These are phyloP conservation scores for Lydus trimaculatus DNA, from an alignment of 2,888 invertebrate genomes.

Conservation along the genomic window DNA sequence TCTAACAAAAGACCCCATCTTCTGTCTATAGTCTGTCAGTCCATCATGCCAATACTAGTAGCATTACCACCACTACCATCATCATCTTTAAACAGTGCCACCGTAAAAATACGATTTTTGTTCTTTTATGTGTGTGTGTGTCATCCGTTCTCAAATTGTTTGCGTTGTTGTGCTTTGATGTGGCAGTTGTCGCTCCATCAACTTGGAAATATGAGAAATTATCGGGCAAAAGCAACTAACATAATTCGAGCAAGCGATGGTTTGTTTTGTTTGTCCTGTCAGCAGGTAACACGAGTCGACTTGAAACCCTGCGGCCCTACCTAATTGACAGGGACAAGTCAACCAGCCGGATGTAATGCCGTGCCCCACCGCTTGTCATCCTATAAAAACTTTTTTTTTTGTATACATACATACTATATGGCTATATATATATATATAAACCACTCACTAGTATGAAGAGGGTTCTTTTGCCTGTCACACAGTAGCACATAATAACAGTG, in stretches of 20 bases:
- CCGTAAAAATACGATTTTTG: background rate
- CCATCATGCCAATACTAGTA: background rate
- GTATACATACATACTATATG: background rate
- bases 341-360: conserved; percentile 60
- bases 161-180: conserved; percentile 31
- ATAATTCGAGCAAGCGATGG: conserved; percentile 50
- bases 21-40: background rate
- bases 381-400: conserved; percentile 39
- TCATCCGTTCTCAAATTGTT: conserved; percentile 14
- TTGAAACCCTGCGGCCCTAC: conserved; percentile 51
- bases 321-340: conserved; percentile 62
- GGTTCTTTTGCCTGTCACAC: conserved; percentile 57
- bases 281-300: conserved; percentile 57
- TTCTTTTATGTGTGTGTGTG: background rate
- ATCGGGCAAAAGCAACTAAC: conserved; percentile 45
- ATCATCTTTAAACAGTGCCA: background rate
- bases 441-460: conserved; percentile 48
- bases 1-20: background rate
- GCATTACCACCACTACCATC: background rate
- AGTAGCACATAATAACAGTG: conserved; percentile 57
- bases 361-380: conserved; percentile 52
- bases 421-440: conserved; percentile 23
- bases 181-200: conserved; percentile 37
- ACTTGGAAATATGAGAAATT: conserved; percentile 49
- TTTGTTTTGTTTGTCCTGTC: conserved; percentile 56